Base-by-base conservation (phyloP, 2,797 vertebrate species). In the Girardinus metallicus region DNA sequence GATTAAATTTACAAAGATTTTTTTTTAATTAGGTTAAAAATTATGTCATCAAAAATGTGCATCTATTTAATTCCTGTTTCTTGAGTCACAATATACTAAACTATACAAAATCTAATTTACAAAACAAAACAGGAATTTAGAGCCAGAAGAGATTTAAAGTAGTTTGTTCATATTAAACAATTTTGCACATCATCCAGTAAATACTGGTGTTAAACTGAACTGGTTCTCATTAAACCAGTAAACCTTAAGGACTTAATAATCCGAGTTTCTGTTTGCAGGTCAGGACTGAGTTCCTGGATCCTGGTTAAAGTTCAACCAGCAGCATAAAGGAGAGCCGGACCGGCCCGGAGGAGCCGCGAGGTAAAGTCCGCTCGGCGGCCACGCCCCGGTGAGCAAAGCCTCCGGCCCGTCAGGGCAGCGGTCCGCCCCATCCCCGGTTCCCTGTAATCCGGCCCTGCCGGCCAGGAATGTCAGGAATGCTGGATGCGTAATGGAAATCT, bases 401-500 rank as follows among this genome's bases (percentile, higher is more conserved):
- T 77, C 78, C 23, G 71, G 49, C 72, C 74, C 55, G 44, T 85
- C 86, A 79, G 39, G 76, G 76, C n/a, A 21, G 36, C 49, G n/a
- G 66, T 23, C 87, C 77, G 53, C 90, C 91, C 82, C 87, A 21
- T 82, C 90, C 89, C 78, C 57, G 85, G 87, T 79, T 86, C 84
- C 76, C 84, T 73, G 91, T 94, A 93, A 95, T 95, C 93, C 94
- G 44, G 87, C 83, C 72, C 92, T 91, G 82, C 82, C 43, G 53
- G 82, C 78, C 87, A 90, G 93, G 95, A 95, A 96, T 96, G 91
- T 26, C 39, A 89, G 92, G 95, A 96, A 96, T 95, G 95, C 84
- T 10, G 87, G 85, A 89, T 77, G 88, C 90, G 94, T 92, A 85
- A 94, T 92, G 93, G 93, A 96, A 95, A 94, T 94, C 87, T 92